Conservation (phyloP, 2,888 invertebrate species). For the Eupithecia tripunctaria region DNA sequence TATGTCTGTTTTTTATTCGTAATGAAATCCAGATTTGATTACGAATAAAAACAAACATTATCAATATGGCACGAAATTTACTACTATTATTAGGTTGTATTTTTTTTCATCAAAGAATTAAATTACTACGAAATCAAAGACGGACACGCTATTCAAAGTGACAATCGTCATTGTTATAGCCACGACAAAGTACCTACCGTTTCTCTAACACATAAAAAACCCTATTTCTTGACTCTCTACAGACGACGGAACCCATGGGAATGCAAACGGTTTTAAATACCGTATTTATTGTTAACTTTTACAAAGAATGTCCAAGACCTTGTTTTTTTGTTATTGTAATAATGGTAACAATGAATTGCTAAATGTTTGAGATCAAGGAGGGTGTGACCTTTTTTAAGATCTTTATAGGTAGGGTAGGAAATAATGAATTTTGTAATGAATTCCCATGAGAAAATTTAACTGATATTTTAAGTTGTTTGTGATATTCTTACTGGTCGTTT, state of each 20-base stretch:
- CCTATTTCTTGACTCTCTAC: conserved; percentile 35
- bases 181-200: conserved; percentile 31
- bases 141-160: background rate
- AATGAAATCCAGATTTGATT: too few relatives aligned
- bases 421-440: background rate
- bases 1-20: too few relatives aligned
- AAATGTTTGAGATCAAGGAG: background rate
- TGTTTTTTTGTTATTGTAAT: background rate
- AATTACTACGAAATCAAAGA: background rate
- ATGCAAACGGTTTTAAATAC: conserved; percentile 30
- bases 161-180: conserved; percentile 22
- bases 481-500: background rate
- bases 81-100: too few relatives aligned
- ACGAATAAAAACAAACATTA: too few relatives aligned
- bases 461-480: background rate
- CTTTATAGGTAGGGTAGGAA: background rate
- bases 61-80: too few relatives aligned
- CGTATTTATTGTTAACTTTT: background rate
- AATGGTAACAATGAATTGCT: background rate
- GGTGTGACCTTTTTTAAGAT: background rate
- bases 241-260: conserved; percentile 18
- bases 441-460: background rate
- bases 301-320: background rate
- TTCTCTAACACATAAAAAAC: conserved; percentile 42
- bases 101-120: too few relatives aligned